Conservation (phyloP, 2,888 invertebrate species). For the Pristionchus maxplancki region DNA sequence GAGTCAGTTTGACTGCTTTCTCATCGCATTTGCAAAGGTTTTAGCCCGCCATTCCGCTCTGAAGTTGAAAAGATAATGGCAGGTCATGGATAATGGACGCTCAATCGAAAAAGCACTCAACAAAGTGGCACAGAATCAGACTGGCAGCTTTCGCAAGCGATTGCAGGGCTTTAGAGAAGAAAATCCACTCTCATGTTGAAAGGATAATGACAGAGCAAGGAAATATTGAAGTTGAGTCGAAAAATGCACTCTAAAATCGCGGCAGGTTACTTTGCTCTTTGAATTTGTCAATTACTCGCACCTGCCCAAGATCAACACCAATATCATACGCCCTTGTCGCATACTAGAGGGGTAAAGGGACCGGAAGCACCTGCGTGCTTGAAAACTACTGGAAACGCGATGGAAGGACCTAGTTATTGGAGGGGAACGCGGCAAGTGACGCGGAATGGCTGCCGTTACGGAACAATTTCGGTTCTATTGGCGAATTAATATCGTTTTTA, state of each 20-base stretch:
- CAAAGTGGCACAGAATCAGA: not conserved
- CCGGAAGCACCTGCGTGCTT: not conserved
- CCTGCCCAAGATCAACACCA: not conserved
- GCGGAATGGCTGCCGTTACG: not conserved
- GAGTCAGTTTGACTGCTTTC: not conserved
- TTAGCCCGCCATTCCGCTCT: not conserved
- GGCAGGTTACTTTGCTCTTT: not conserved
- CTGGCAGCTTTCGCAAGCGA: no score
- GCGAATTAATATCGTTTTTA: not conserved
- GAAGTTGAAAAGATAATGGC: not conserved
- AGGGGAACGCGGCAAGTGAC: not conserved
- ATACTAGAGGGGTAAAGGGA: not conserved
- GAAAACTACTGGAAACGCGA: not conserved
- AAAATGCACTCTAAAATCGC: no score
- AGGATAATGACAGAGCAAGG: no score
- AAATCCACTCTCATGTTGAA: no score
- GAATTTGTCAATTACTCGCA: not conserved
- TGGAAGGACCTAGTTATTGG: not conserved
- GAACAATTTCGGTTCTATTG: not conserved
- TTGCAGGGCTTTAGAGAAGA: no score
- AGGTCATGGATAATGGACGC: not conserved
- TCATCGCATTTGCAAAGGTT: not conserved
- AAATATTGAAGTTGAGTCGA: no score
- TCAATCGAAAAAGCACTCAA: not conserved
- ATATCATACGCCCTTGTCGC: not conserved